Conservation (phyloP, 2,113 vertebrate species). For the Corythoichthys haematopterus region DNA sequence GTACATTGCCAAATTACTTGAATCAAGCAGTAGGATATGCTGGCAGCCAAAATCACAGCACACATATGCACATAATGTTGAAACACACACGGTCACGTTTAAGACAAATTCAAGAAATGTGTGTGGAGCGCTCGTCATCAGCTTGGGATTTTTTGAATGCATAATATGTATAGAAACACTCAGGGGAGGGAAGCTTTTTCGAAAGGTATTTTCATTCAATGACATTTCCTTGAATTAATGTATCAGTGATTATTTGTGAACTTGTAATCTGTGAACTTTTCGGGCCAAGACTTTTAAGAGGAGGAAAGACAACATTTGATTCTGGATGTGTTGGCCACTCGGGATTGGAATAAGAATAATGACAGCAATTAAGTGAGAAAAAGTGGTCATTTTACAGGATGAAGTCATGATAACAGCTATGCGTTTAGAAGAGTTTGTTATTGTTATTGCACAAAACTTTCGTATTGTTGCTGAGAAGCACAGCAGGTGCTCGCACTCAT, state of each 20-base stretch:
- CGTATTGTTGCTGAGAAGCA: not conserved
- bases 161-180: conserved; percentile 63
- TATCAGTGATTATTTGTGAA: conserved; percentile 52
- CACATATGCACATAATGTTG: conserved; percentile 24
- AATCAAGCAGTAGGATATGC: conserved; percentile 75
- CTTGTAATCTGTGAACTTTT: conserved; percentile 67
- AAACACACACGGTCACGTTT: conserved; percentile 18
- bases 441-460: not conserved
- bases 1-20: conserved; percentile 84
- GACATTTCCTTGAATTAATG: conserved; percentile 48
- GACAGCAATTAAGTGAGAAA: not conserved
- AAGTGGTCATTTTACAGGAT: not conserved
- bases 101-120: conserved; percentile 55
- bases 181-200: conserved; percentile 51
- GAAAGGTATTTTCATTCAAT: conserved; percentile 7
- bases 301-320: conserved; percentile 25
- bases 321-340: not conserved
- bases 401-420: not conserved
- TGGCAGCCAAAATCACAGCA: conserved; percentile 73
- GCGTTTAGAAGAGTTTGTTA: not conserved
- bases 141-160: conserved; percentile 63
- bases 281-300: conserved; percentile 39
- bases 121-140: conserved; percentile 54
- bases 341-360: not conserved
- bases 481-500: not conserved